These are phyloP conservation scores for Zaprionus nigranus DNA, from an alignment of 1,140 invertebrate genomes.

Conservation along the genomic window DNA sequence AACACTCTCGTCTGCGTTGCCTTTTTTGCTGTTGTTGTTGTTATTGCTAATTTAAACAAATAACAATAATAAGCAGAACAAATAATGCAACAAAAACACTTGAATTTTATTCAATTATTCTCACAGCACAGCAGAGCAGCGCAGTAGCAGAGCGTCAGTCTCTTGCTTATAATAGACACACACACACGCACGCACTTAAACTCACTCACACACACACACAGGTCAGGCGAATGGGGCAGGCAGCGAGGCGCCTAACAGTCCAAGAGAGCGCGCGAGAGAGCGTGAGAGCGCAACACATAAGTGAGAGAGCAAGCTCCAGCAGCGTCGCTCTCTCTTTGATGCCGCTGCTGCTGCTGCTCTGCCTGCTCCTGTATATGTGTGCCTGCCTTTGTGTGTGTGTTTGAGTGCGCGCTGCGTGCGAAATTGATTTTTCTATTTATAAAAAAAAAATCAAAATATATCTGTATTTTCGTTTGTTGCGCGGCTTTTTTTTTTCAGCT, in stretches of 20 bases:
- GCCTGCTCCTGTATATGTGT: conserved; percentile 38
- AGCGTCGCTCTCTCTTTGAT: conserved; percentile 15
- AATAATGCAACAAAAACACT: conserved; percentile 79
- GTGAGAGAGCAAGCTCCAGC: conserved; percentile 42
- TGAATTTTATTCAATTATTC: conserved; percentile 80
- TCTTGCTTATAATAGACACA: conserved; percentile 69
- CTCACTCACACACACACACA: conserved; percentile 24
- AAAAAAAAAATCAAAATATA: conserved; percentile 83
- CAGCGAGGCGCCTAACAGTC: conserved; percentile 54
- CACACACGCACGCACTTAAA: conserved; percentile 36
- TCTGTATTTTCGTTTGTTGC: conserved; percentile 63
- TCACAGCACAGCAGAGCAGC: conserved; percentile 25
- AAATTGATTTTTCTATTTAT: conserved; percentile 84
- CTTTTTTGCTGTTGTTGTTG: conserved; percentile 35
- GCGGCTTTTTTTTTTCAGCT: conserved; percentile 50
- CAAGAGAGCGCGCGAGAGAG: conserved; percentile 5
- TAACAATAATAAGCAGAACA: conserved; percentile 78
- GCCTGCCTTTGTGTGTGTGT: conserved; percentile 41
- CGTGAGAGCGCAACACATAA: conserved; percentile 16
- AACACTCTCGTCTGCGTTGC: conserved; percentile 41
- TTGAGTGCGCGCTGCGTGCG: conserved; percentile 66
- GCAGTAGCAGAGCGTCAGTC: conserved; percentile 43
- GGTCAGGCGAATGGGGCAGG: conserved; percentile 48
- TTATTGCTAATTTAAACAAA: conserved; percentile 78
- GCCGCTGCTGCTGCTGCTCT: conserved; percentile 15